Evolutionary conservation across 2,113 vertebrate genomes (phyloP), one percentile per base, ranked within the genome.

Genomic region (Perca schrenkii): DNA sequence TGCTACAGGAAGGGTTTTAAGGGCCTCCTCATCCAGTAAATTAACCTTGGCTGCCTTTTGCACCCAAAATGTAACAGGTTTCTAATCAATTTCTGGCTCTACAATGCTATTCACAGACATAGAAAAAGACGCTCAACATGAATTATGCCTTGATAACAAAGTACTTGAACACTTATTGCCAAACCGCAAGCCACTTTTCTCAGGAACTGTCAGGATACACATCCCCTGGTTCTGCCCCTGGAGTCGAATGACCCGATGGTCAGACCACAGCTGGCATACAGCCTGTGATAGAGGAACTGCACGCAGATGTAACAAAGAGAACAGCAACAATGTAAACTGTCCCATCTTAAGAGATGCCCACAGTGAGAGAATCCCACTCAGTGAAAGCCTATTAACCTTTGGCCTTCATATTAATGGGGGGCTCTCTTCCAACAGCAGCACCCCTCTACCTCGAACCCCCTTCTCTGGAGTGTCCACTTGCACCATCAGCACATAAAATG

Each of bases 21-120:
- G 66, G 52, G 91, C 82, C 68, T 93, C 82, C 85, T 89, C 83
- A 77, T 85, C 79, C 88, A 92, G 77, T 88, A 91, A 93, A 93
- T 93, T 92, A 94, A 93, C 92, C 90, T 92, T 91, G 87, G 79
- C 86, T 88, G 85, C 31, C 70, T 88, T 92, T 90, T 87, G 60
- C 80, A 86, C 82, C 91, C 74, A 88, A 83, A 92, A 88, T 70
- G 76, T 86, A 92, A 91, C 91, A 88, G 84, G 79, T 88, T 90
- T 83, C 66, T 80, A 82, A 80, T 89, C 82, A 74, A 72, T 77
- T 68, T 46, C 22, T 69, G 43, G 74, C 60, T 82, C 50, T 43
- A 28, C 40, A 88, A 82, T 25, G 52, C 67, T 46, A 69, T 80
- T 81, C 54, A 36, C 65, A 61, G 69, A 43, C 72, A 34, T 6